phyloP scores from a whole-genome alignment of 2,797 vertebrate species.

The Toxotes lorentzi region DNA sequence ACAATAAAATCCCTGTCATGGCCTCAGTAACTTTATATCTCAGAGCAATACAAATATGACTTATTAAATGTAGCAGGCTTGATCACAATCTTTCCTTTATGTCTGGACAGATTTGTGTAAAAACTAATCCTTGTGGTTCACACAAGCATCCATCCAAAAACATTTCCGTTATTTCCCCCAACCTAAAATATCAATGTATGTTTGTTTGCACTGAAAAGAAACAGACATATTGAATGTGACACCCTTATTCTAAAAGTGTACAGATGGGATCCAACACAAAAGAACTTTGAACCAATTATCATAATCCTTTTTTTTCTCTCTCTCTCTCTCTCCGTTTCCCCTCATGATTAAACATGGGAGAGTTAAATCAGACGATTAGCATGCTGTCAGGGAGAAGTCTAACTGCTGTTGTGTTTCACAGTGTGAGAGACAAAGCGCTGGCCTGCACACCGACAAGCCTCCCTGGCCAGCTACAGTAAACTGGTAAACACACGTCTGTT shows the following conservation, averaged over 20 bases:
- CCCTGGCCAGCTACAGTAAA: constrained; percentile 80
- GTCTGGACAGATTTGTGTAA: constrained; percentile 7
- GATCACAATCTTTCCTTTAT: neutral
- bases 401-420: constrained; percentile 84
- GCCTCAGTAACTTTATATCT: neutral
- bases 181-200: neutral
- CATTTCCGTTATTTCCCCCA: neutral
- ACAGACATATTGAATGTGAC: constrained; percentile 65
- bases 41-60: neutral
- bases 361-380: constrained; percentile 82
- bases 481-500: constrained; percentile 82
- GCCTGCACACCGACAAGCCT: constrained; percentile 79
- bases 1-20: neutral
- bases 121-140: neutral
- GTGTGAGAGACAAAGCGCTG: constrained; percentile 81
- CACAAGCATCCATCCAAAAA: neutral
- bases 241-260: constrained; percentile 71
- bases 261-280: constrained; percentile 78
- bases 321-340: constrained; percentile 57
- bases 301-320: constrained; percentile 66
- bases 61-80: too few species aligned
- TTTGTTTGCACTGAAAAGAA: constrained; percentile 40
- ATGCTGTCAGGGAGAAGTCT: constrained; percentile 82
- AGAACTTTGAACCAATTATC: constrained; percentile 80
- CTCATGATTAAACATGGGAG: constrained; percentile 83